A percentile compares a stretch with the other conserved stretches of the same genome.
Evolutionary conservation across 2,888 invertebrate genomes (phyloP).

Genomic region (Pollenia amentaria): DNA sequence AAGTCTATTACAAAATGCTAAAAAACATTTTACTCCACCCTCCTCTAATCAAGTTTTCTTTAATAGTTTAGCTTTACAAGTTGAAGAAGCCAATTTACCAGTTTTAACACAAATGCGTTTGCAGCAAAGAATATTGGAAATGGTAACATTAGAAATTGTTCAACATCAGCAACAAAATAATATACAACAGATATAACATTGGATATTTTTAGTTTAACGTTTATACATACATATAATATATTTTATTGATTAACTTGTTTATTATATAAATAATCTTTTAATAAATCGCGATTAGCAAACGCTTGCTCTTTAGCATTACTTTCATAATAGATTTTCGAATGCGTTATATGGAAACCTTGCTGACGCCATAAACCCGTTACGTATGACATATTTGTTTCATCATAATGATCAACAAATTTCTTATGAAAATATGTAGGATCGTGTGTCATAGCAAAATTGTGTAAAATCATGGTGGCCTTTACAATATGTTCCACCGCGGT

Average conservation of each 20-base stretch:
- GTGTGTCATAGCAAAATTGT: constrained; percentile 69
- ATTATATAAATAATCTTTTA: constrained; percentile 70
- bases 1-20: constrained; percentile 65
- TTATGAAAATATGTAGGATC: constrained; percentile 60
- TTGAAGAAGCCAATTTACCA: constrained; percentile 68
- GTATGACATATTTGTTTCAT: constrained; percentile 46
- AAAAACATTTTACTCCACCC: constrained; percentile 70
- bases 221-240: not conserved
- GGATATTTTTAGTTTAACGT: constrained; percentile 2
- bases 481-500: constrained; percentile 53
- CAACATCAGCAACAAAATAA: constrained; percentile 54
- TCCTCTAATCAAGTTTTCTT: constrained; percentile 68
- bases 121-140: constrained; percentile 67
- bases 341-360: constrained; percentile 42
- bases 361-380: constrained; percentile 60
- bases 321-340: constrained; percentile 59
- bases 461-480: constrained; percentile 64
- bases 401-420: constrained; percentile 59
- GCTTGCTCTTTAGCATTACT: constrained; percentile 56
- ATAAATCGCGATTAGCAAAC: constrained; percentile 66
- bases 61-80: constrained; percentile 64
- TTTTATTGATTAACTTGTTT: constrained; percentile 65
- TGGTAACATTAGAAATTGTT: constrained; percentile 68
- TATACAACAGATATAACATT: constrained; percentile 54
- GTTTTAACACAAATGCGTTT: constrained; percentile 63